Evolutionary conservation across 2,113 vertebrate species (phyloP).

Genomic region (Peromyscus maniculatus): DNA sequence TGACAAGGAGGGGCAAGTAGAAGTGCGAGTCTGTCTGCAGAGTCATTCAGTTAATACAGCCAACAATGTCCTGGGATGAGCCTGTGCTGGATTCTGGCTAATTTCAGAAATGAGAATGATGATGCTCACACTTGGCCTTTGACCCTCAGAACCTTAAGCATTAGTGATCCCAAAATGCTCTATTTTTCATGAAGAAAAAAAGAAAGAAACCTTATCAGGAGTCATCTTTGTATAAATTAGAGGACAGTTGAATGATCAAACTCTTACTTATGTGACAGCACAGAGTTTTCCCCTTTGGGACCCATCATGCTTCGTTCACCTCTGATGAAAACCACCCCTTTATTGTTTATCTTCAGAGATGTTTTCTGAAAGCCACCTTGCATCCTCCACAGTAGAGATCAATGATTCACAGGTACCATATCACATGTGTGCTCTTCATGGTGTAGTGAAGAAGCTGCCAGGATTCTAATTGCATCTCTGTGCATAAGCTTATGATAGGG

Average conservation of each 20-base stretch:
- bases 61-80: background rate
- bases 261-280: background rate
- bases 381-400: background rate
- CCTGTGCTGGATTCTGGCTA: background rate
- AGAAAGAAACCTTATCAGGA: background rate
- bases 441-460: background rate
- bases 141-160: background rate
- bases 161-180: background rate
- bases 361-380: background rate
- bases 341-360: conserved; percentile 36
- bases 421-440: background rate
- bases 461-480: background rate
- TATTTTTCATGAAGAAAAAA: conserved; percentile 13
- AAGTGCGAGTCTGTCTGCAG: background rate
- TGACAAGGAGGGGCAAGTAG: background rate
- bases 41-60: background rate
- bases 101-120: background rate
- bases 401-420: conserved; percentile 4
- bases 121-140: background rate
- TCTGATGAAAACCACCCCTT: background rate
- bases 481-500: background rate
- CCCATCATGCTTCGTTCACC: background rate
- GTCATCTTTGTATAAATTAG: background rate
- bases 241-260: conserved; percentile 16
- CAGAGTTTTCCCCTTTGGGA: background rate